Base-by-base conservation (phyloP, 1,140 invertebrate genomes). In the Diachasma alloeum region DNA sequence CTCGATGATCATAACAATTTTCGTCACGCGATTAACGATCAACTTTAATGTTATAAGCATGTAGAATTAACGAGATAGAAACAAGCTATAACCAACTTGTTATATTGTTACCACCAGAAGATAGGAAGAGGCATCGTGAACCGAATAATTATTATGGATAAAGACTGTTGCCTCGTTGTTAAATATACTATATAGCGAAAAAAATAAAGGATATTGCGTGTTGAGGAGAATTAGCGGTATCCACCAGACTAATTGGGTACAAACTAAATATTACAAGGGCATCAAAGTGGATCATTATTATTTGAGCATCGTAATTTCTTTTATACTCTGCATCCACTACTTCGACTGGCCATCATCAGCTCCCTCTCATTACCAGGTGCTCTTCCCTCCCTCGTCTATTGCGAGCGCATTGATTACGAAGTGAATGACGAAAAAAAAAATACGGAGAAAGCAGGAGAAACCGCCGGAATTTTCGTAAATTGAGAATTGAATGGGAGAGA, bases 181-280 rank as follows among this genome's bases (percentile, higher is more conserved):
- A 26, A 9, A 63, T 26, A 63, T 24, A 13, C 3, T 63, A 15
- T 63, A 31, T 24, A 63, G 19, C 19, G 24, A 26, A 63, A 63
- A 56, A 26, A 26, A 63, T 26, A 26, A 46, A 72, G 42, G 37
- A 46, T 69, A 66, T 82, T 77, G 78, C 79, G 79, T 80, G 79
- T 72, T 75, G 78, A 78, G 75, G 74, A 74, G 78, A 82, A 82
- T 82, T 82, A 81, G 74, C 78, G 42, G 77, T 73, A 78, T 78
- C 53, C 72, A 66, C 74, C 78, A 63, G 26, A 75, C 76, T 82
- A 79, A 82, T 81, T 82, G 77, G 78, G 36, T 77, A 75, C 77
- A 78, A 78, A 80, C 81, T 78, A 80, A 81, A 82, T 78, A 82
- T 81, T 79, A 82, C 79, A 79, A 82, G 73, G 77, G 19, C 24